Percentiles rank a stretch among this genome's conserved stretches.
Conservation (phyloP, 2,888 invertebrate species). For the Lucinisca nassula region DNA sequence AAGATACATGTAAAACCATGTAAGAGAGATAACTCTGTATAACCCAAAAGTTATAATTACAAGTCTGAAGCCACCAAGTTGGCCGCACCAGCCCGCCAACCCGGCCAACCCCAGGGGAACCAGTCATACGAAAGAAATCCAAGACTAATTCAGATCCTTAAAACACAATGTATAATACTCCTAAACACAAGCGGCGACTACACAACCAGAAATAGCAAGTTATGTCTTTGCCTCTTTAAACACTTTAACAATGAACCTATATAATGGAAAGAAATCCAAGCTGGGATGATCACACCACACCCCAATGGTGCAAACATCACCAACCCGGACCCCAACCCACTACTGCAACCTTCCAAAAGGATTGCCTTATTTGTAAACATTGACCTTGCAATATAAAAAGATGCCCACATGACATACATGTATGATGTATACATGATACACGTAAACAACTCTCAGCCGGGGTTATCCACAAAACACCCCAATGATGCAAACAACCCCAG, state of each 20-base stretch:
- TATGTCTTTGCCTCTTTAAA: too few relatives aligned
- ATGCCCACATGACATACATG: background rate
- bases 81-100: background rate
- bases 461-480: background rate
- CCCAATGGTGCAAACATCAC: background rate
- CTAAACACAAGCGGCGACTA: too few relatives aligned
- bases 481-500: background rate
- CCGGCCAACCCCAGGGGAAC: conserved; percentile 1
- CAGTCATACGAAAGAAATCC: background rate
- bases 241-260: too few relatives aligned
- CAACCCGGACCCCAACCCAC: too few relatives aligned
- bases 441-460: background rate
- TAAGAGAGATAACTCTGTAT: background rate
- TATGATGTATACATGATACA: background rate
- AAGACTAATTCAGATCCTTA: too few relatives aligned
- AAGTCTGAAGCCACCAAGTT: conserved; percentile 2
- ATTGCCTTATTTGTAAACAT: background rate
- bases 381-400: background rate
- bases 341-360: too few relatives aligned
- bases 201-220: too few relatives aligned
- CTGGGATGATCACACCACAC: background rate
- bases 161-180: too few relatives aligned
- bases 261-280: too few relatives aligned
- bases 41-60: background rate
- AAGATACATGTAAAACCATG: background rate